Evolutionary conservation across 1,140 invertebrate genomes (phyloP).

Genomic region (Papilio xuthus): DNA sequence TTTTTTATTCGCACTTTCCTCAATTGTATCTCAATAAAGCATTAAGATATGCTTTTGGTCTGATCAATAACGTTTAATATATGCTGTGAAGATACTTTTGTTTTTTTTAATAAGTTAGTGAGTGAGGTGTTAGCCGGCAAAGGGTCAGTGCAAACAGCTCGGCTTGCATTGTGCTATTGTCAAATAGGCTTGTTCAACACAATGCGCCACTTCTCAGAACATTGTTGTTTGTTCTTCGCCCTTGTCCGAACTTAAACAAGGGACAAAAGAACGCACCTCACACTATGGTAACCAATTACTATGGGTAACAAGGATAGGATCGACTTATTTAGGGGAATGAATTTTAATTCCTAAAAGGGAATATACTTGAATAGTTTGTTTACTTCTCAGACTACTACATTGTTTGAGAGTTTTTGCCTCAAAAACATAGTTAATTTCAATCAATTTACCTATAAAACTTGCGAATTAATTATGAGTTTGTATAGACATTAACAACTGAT

Average conservation of each 20-base stretch:
- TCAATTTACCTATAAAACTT: neutral
- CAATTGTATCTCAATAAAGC: neutral
- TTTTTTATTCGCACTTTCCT: too few relatives aligned
- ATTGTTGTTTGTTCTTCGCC: constrained; percentile 12
- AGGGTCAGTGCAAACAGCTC: constrained; percentile 13
- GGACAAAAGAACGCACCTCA: neutral
- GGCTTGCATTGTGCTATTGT: neutral
- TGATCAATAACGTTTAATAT: neutral
- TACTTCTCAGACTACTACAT: too few relatives aligned
- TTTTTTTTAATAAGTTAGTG: neutral
- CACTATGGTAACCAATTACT: neutral
- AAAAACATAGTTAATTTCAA: neutral
- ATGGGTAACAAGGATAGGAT: neutral
- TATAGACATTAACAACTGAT: neutral
- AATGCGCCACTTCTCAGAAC: constrained; percentile 26
- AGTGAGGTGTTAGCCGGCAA: neutral
- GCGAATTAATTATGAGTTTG: too few relatives aligned
- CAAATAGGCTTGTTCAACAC: constrained; percentile 13
- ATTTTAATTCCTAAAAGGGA: neutral
- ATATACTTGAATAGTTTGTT: neutral
- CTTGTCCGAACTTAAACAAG: constrained; percentile 29
- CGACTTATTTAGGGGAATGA: neutral
- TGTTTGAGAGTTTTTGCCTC: too few relatives aligned
- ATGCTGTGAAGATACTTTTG: constrained; percentile 18
- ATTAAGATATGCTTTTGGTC: neutral